phyloP scores from a whole-genome alignment of 2,113 vertebrate species.

The Mirza zaza region DNA sequence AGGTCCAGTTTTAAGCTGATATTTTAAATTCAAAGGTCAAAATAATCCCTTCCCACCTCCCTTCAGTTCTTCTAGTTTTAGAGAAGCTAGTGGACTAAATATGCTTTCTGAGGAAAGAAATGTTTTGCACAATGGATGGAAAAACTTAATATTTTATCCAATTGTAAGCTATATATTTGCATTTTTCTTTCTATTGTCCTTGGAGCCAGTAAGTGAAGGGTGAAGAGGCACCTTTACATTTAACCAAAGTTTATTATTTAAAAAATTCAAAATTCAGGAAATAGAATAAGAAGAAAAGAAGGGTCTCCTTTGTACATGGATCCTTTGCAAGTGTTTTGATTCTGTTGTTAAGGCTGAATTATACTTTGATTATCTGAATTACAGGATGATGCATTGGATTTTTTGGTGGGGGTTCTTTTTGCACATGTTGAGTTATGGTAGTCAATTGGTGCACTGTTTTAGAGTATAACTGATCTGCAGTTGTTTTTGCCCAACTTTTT shows the following conservation, averaged over 20 bases:
- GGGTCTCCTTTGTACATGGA: not conserved
- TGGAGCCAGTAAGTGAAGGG: not conserved
- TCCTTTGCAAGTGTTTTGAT: not conserved
- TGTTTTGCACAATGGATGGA: not conserved
- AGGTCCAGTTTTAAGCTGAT: not conserved
- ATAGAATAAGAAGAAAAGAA: not conserved
- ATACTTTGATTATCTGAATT: not conserved
- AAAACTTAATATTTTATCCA: not conserved
- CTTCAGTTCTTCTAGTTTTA: not conserved
- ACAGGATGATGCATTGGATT: not conserved
- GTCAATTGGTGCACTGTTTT: not conserved
- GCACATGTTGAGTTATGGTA: not conserved
- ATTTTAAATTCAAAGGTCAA: slow-evolving; percentile 48
- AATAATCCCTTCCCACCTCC: not conserved
- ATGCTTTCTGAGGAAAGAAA: not conserved
- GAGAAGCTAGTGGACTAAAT: not conserved
- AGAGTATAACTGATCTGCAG: not conserved
- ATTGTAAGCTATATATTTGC: not conserved
- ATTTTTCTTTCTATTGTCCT: not conserved
- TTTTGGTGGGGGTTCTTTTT: not conserved
- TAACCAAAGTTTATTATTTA: slow-evolving; percentile 2
- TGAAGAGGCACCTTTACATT: not conserved
- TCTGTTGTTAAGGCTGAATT: slow-evolving; percentile 26
- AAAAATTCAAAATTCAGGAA: not conserved
- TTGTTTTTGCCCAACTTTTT: not conserved